Conservation (phyloP, 2,888 invertebrate species). For the Melangyna quadrimaculata region DNA sequence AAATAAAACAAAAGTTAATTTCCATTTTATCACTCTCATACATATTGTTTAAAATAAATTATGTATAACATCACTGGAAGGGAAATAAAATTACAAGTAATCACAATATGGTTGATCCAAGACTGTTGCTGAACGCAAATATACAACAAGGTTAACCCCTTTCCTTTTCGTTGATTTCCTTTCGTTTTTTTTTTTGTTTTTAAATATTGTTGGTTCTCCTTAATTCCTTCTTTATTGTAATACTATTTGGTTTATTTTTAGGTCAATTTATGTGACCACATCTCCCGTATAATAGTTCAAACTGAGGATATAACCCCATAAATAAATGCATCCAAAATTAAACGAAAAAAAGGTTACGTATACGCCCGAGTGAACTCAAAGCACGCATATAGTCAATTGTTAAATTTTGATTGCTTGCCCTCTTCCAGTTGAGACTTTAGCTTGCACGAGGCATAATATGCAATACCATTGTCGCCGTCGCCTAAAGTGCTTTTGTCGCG, state of each 20-base stretch:
- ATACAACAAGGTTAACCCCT: slow-evolving; percentile 69
- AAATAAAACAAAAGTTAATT: neutral
- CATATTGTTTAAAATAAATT: neutral
- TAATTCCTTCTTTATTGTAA: slow-evolving; percentile 7
- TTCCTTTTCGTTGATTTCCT: slow-evolving; percentile 68
- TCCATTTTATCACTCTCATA: neutral
- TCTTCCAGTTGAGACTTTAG: neutral
- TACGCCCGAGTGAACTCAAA: slow-evolving; percentile 58
- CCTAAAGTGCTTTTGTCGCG: slow-evolving; percentile 20
- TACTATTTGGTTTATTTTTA: slow-evolving; percentile 7
- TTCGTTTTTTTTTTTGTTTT: slow-evolving; percentile 9
- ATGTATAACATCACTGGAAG: slow-evolving; percentile 28
- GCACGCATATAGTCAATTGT: slow-evolving; percentile 23
- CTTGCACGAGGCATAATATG: neutral
- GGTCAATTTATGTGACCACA: slow-evolving; percentile 28
- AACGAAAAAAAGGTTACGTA: slow-evolving; percentile 57
- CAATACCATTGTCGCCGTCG: neutral
- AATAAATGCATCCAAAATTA: neutral
- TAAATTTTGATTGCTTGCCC: neutral
- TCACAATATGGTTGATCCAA: slow-evolving; percentile 31
- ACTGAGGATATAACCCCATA: slow-evolving; percentile 39
- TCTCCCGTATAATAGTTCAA: slow-evolving; percentile 46
- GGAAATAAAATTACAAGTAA: slow-evolving; percentile 44
- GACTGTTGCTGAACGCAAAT: slow-evolving; percentile 60
- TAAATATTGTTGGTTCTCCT: neutral